These are phyloP conservation scores for Phymanthus crucifer DNA, from an alignment of 92 coral and sea anemone genomes.

Conservation along the genomic window DNA sequence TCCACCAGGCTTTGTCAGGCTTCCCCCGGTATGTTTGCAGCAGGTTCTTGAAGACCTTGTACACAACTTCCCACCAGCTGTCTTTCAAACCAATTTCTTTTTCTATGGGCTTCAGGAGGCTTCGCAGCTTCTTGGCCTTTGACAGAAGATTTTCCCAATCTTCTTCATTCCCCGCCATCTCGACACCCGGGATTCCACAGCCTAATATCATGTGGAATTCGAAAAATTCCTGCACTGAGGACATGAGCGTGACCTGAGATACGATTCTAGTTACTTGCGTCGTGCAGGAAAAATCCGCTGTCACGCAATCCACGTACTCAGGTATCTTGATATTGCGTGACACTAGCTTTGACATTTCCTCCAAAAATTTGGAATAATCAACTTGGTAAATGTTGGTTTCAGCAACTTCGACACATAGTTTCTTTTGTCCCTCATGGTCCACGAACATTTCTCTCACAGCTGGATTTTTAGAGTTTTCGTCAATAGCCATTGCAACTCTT, in stretches of 20 bases:
- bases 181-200: conserved; percentile 68
- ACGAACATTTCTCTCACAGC: conserved; percentile 55
- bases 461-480: conserved; percentile 44
- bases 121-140: conserved; percentile 33
- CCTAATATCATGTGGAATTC: neutral
- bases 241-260: conserved; percentile 53
- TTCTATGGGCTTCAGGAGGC: conserved; percentile 46
- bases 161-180: conserved; percentile 60
- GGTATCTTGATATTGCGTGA: conserved; percentile 59
- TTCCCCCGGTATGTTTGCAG: conserved; percentile 57
- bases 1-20: conserved; percentile 56
- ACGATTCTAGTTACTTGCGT: conserved; percentile 65
- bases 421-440: conserved; percentile 54
- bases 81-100: conserved; percentile 43
- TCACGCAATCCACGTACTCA: conserved; percentile 68
- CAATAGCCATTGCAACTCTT: conserved; percentile 60
- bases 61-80: conserved; percentile 61
- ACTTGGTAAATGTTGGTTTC: conserved; percentile 47
- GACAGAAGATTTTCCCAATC: conserved; percentile 54
- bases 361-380: conserved; percentile 63
- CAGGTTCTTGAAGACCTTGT: conserved; percentile 52
- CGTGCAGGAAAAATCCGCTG: conserved; percentile 62
- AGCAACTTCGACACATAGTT: conserved; percentile 51
- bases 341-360: conserved; percentile 53
- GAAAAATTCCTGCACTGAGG: conserved; percentile 53